Evolutionary conservation across 1,140 invertebrate genomes (phyloP), one percentile per base, ranked within the genome.

Genomic region (Helicorthomorpha holstii): DNA sequence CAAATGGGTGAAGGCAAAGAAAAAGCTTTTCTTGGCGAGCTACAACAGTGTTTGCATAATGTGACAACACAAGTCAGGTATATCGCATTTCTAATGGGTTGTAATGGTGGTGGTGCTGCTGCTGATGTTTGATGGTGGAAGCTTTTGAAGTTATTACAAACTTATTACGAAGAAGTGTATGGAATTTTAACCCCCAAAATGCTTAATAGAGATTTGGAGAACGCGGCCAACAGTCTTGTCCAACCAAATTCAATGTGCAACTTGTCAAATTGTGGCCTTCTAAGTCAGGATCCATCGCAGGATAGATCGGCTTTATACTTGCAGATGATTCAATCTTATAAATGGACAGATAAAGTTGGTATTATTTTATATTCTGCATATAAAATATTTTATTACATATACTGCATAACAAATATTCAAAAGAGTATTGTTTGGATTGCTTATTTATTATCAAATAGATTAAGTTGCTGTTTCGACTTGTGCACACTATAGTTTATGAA

Each of bases 271-370:
- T 84, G 85, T 12, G 77, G 80, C 16, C 81, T 76, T 62, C 68
- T 92, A 14, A 84, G 78, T 55, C 86, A 91, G 69, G 88, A 93
- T 67, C 86, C 83, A 0, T 81, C 82, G 1, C 80, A 82, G 64
- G 87, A 92, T 57, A 73, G 84, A 26, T 83, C 89, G 63, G 79
- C 82, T n/a, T 64, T 92, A 3, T 92, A 92, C 64, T 76, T 80
- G 16, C 84, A 87, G 60, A 64, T 92, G 19, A 81, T 90, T 0
- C 84, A 87, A 61, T 83, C 82, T 62, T 89, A 91, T 63, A 90
- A 88, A 68, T 92, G 87, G 87, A 86, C 81, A 4, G 87, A 92
- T 60, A 91, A 90, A 67, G 77, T 83, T 60, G 19, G 34, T n/a
- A n/a, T n/a, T n/a, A n/a, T n/a, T n/a, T n/a, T n/a, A n/a, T n/a